These are phyloP conservation scores for Osmoderma eremita DNA, from an alignment of 2,888 invertebrate genomes.

Conservation along the genomic window DNA sequence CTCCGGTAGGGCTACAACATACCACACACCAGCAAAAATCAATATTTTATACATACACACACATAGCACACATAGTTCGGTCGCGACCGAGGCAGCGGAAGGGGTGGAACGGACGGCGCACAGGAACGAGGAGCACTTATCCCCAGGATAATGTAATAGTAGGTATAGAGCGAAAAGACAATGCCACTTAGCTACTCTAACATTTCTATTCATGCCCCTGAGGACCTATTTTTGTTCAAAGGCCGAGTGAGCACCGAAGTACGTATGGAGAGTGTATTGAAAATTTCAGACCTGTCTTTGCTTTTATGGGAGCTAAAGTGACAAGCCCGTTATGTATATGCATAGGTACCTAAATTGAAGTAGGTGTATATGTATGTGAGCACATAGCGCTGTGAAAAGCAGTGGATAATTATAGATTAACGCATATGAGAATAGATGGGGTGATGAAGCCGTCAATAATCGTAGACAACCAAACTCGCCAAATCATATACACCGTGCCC, in stretches of 20 bases:
- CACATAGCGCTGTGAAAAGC: no score
- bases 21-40: constrained; percentile 13
- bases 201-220: constrained; percentile 38
- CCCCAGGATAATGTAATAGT: constrained; percentile 27
- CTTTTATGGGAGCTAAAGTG: constrained; percentile 30
- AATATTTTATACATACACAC: constrained; percentile 17
- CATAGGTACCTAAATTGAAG: no score
- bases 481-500: no score
- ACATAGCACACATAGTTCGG: no score
- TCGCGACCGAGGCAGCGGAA: background rate
- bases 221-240: constrained; percentile 35
- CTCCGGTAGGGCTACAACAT: constrained; percentile 76
- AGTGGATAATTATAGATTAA: no score
- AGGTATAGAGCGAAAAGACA: constrained; percentile 37
- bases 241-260: constrained; percentile 15
- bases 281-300: constrained; percentile 32
- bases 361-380: no score
- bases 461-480: no score
- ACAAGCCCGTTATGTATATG: background rate
- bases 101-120: background rate
- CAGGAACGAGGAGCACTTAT: constrained; percentile 21
- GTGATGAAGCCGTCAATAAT: no score
- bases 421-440: no score
- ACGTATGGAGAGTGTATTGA: constrained; percentile 32
- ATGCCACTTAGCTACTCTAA: constrained; percentile 38